Evolutionary conservation across 2,888 invertebrate species (phyloP), one percentile per base, ranked within the genome.

Genomic region (Conistra vaccinii): DNA sequence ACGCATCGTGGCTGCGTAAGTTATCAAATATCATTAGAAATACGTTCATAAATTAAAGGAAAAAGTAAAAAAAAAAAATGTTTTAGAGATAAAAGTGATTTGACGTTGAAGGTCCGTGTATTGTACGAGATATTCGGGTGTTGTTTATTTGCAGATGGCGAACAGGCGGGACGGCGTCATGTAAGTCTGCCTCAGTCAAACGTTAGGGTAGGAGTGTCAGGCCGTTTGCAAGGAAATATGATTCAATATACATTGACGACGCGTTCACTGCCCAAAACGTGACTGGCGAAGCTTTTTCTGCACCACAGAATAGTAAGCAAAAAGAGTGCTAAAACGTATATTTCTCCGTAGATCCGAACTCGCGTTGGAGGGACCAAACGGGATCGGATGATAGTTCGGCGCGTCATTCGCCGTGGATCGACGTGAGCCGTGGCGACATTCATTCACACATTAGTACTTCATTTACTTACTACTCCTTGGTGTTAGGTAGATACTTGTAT

Each of bases 81-180:
- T 69, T 77, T 72, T 76, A 85, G 81, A 68, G 29, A 55, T 75
- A 68, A 77, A 78, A 72, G 72, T 78, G 78, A 78, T 61, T 65
- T 72, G 62, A 62, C 29, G 62, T 69, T 80, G 82, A 77, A 85
- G 85, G 85, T 85, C 83, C 82, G 57, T 57, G 29, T 76, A 76
- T 74, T 83, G 83, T 81, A 83, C 80, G 77, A 85, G 80, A 80
- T 83, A 69, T 86, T 86, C 51, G 80, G 85, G 86, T 85, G 75
- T 86, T 86, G 76, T 85, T 83, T 85, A 80, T 85, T 85, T 83
- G 58, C 85, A 85, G 86, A 84, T 85, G 86, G 86, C 71, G 86
- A 65, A 65, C 55, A 35, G 67, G 71, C 84, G 75, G 73, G 69
- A 55, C 76, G 75, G 86, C 75, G 78, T 80, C 86, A 84, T 85